phyloP scores from a whole-genome alignment of 2,113 vertebrate genomes.

The chimpanzee (Pan troglodytes) region NHGRI_mPanTro3-v2.1_pri NC_072410.2:50793501-50794000 shows the following conservation, averaged over 20 bases:
- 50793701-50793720: neutral
- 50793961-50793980: neutral
- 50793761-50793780: neutral
- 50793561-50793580: neutral
- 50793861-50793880: neutral
- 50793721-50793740: neutral
- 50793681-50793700: neutral
- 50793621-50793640: neutral
- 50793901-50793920: neutral
- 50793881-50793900: neutral
- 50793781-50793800: neutral
- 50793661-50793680: neutral
- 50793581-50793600: neutral
- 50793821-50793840: neutral
- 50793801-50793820: neutral
- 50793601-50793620: neutral
- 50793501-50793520: neutral
- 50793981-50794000: neutral
- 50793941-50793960: neutral
- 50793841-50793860: neutral
- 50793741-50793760: neutral
- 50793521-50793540: neutral
- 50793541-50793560: neutral
- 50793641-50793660: neutral
- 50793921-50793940: neutral